Percentiles rank a stretch among this genome's conserved stretches.
Conservation (phyloP, 2,888 invertebrate genomes). For the Phoronis australis region DNA sequence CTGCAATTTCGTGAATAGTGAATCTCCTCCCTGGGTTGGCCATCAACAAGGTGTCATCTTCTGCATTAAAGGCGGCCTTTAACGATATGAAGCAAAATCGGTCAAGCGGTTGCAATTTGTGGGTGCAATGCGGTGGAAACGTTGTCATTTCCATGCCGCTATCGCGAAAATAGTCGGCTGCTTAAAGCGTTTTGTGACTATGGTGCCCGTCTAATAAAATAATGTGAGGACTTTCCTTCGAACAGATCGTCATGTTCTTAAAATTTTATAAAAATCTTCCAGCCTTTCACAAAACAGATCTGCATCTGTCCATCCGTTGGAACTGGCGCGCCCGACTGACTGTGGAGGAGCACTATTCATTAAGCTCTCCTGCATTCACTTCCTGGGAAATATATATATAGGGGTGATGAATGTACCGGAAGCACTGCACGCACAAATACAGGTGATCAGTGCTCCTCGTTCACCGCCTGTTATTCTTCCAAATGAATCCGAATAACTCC, state of each 20-base stretch:
- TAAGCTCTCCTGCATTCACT: conserved; percentile 27
- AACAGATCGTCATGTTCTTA: conserved; percentile 37
- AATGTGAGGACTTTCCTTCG: conserved; percentile 30
- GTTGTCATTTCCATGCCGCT: conserved; percentile 36
- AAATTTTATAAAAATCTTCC: conserved; percentile 21
- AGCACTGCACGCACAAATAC: conserved; percentile 14
- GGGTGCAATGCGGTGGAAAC: conserved; percentile 43
- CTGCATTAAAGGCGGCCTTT: conserved; percentile 1
- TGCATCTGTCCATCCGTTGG: conserved; percentile 28
- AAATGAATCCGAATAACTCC: conserved; percentile 2
- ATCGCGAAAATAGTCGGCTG: conserved; percentile 34
- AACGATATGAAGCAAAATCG: conserved; percentile 15
- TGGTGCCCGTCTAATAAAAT: conserved; percentile 43
- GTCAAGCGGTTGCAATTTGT: conserved; percentile 22
- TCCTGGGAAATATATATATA: conserved; percentile 26
- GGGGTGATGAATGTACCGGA: conserved; percentile 13
- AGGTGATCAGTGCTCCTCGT: conserved; percentile 13
- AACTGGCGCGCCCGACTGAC: conserved; percentile 25
- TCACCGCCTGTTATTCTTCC: conserved; percentile 14
- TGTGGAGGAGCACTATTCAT: conserved; percentile 31
- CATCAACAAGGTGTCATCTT: not conserved
- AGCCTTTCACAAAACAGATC: no score
- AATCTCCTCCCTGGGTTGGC: not conserved
- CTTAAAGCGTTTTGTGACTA: conserved; percentile 22
- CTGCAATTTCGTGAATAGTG: not conserved